phyloP scores from a whole-genome alignment of 1,140 invertebrate genomes.

The Drosophila mayri region DNA sequence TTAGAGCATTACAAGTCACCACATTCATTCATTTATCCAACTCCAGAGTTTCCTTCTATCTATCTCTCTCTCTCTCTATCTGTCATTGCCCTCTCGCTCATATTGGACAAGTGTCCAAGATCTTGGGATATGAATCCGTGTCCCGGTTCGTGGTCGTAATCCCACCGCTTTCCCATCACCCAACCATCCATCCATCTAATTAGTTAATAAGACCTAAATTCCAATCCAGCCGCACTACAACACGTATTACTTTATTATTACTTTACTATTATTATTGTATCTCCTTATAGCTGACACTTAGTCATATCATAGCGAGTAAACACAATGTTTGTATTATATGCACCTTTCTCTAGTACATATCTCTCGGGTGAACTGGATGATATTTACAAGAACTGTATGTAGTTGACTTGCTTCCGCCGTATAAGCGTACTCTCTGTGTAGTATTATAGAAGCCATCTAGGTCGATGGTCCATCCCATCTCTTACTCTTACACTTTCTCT shows the following conservation, averaged over 20 bases:
- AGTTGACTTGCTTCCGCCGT: constrained; percentile 46
- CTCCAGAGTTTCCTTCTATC: constrained; percentile 1
- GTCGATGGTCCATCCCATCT: constrained; percentile 6
- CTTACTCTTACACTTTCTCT: background rate
- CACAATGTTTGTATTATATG: constrained; percentile 72
- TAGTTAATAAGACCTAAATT: constrained; percentile 14
- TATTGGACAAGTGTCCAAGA: background rate
- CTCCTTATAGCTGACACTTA: constrained; percentile 65
- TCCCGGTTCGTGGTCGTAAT: background rate
- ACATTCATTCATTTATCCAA: constrained; percentile 14
- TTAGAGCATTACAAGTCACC: constrained; percentile 19
- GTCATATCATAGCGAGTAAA: constrained; percentile 56
- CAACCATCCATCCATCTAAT: background rate
- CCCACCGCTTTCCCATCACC: background rate
- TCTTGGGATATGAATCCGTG: background rate
- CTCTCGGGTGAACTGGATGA: constrained; percentile 64
- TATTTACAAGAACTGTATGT: constrained; percentile 60
- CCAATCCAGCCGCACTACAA: constrained; percentile 17
- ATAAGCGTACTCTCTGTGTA: constrained; percentile 29
- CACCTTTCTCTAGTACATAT: constrained; percentile 64
- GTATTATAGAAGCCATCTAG: constrained; percentile 10
- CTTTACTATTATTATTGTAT: constrained; percentile 54
- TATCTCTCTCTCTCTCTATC: background rate
- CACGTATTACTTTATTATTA: constrained; percentile 34
- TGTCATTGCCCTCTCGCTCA: constrained; percentile 5